Percentiles rank a stretch among this genome's conserved stretches.
phyloP scores from a whole-genome alignment of 2,113 vertebrate species.

The Caloenas nicobarica region DNA sequence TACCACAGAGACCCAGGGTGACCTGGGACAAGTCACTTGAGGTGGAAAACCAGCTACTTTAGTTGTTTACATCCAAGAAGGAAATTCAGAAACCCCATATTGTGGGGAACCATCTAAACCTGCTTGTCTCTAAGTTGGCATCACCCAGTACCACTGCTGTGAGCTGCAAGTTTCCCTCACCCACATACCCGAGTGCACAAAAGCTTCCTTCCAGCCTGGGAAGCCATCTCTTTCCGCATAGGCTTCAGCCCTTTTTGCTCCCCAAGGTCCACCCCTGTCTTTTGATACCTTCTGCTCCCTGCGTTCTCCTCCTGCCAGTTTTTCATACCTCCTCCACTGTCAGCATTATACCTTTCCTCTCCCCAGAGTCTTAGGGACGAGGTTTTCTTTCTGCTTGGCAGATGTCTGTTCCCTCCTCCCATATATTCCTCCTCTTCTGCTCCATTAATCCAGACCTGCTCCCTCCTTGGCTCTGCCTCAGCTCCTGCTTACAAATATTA shows the following conservation, averaged over 20 bases:
- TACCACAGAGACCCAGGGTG: neutral
- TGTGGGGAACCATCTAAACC: neutral
- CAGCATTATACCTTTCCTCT: neutral
- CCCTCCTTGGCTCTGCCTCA: neutral
- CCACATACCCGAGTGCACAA: accelerated
- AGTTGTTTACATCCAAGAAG: neutral
- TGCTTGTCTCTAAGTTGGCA: neutral
- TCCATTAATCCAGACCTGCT: neutral
- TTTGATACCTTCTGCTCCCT: neutral
- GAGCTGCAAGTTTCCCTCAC: neutral
- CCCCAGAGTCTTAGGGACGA: neutral
- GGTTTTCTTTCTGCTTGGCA: neutral
- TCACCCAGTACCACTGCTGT: neutral
- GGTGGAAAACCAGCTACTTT: neutral
- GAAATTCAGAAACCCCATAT: neutral
- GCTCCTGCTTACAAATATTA: slow-evolving; percentile 39
- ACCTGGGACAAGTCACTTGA: neutral
- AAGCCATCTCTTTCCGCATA: neutral
- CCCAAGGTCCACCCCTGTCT: neutral
- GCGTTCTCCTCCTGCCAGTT: neutral
- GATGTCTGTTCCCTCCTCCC: neutral
- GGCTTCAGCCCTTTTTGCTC: neutral
- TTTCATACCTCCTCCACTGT: neutral
- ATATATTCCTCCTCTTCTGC: neutral
- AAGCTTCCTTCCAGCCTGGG: neutral